Evolutionary conservation across 2,888 invertebrate genomes (phyloP).

Genomic region (Campoplex capitator): DNA sequence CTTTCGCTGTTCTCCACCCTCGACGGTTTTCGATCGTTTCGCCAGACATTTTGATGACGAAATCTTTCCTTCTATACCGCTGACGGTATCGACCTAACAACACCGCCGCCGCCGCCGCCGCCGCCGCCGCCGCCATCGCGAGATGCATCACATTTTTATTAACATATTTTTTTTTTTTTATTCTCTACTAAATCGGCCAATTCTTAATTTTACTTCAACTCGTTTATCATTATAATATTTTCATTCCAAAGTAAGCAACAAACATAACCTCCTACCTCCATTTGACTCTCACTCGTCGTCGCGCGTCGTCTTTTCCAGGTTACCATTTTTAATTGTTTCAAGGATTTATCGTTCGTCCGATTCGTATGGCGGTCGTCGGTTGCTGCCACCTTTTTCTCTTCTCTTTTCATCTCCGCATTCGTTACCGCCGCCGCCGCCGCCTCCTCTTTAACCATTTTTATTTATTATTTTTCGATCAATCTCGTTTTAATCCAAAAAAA

Average conservation of each 20-base stretch:
- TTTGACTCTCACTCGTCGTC: slow-evolving; percentile 70
- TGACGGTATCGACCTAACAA: slow-evolving; percentile 87
- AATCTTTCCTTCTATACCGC: slow-evolving; percentile 87
- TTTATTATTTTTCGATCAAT: too few species aligned
- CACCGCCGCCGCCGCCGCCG: too few species aligned
- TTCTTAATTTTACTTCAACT: not conserved
- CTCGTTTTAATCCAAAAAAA: too few species aligned
- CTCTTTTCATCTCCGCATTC: not conserved
- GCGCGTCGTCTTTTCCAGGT: slow-evolving; percentile 70
- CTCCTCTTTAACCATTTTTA: too few species aligned
- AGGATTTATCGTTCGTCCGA: not conserved
- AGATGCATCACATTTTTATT: not conserved
- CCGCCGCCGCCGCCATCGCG: too few species aligned
- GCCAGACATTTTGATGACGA: slow-evolving; percentile 82
- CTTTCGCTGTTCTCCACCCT: slow-evolving; percentile 79
- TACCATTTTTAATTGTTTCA: slow-evolving; percentile 45
- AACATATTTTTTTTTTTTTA: not conserved
- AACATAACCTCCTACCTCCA: slow-evolving; percentile 73
- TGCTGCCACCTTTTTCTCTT: too few species aligned
- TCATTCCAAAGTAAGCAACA: not conserved
- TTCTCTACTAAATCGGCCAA: not conserved
- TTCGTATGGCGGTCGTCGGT: too few species aligned
- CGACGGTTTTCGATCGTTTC: slow-evolving; percentile 76
- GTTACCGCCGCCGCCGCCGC: too few species aligned
- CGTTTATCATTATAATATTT: too few species aligned